Base-by-base conservation (phyloP, 2,797 vertebrate genomes). In the Tamandua tetradactyla region DNA sequence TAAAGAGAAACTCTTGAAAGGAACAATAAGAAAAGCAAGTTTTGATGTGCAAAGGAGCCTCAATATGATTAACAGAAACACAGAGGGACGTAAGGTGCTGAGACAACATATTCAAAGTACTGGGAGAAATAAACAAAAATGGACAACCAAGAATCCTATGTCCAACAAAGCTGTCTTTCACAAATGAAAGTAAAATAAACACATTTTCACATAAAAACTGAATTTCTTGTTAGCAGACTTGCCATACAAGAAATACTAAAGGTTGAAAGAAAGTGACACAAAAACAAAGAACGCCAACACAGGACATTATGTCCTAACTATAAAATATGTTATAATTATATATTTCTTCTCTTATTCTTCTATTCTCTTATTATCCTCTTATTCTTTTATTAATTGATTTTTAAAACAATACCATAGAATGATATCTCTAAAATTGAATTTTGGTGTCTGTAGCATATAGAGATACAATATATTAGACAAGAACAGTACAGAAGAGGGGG, bases 281-380 rank as follows among this genome's bases (percentile, higher is more conserved):
- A 57, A 52, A 22, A 42, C 3, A 81, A 35, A 95, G 32, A 69
- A 27, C 8, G 13, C 13, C 9, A 47, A 4, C 40, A 79, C 57
- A 49, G 22, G 35, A 25, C 64, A 72, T 72, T 82, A 57, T 91
- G 12, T 55, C 52, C 52, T 49, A 62, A 59, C 66, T 81, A 44
- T 20, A 32, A 32, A 12, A 89, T 74, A 52, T 10, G 32, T 8
- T 30, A 30, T 27, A 57, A 52, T 71, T 75, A 9, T 2, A 37
- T 61, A 55, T 44, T 86, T 82, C 52, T 95, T 80, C 57, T 87
- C 47, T 78, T 57, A n/a, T 75, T 87, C 44, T 75, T 47, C 76
- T 37, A 13, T 40, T 52, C 59, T 66, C 13, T 40, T 11, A 83
- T 87, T 91, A n/a, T 57, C 55, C 55, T 37, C 44, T 47, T 47